Base-by-base conservation (phyloP, 1,140 invertebrate species). In the Anastrepha obliqua region DNA sequence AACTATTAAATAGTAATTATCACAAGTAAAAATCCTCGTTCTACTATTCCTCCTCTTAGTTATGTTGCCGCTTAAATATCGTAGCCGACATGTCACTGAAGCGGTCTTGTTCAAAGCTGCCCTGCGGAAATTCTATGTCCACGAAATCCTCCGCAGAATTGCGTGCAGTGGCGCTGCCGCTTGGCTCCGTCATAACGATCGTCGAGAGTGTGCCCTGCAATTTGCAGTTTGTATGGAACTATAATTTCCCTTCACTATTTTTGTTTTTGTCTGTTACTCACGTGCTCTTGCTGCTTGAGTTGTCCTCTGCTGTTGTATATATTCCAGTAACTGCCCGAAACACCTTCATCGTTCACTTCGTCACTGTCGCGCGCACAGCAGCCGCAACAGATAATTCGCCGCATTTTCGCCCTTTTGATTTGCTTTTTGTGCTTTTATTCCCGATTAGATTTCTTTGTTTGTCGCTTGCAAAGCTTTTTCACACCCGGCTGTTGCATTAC, bases 1-100 rank as follows among this genome's bases (percentile, higher is more conserved):
- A 67, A 29, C 39, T 20, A 13, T 55, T 58, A 1, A n/a, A 15
- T 13, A 39, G 4, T 74, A 44, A 74, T 9, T 74, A 74, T 42
- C 29, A 74, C 42, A 42, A 42, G 4, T 9, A 74, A 7, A 9
- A 74, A 2, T 9, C 42, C 67, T 5, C 42, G 39, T 15, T 13
- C 42, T 11, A 55, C 51, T 8, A 55, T 11, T 55, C 11, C 11
- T 55, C 6, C 11, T 3, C 15, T 74, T 11, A 86, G 7, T 5
- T 47, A 15, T 60, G 44, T 8, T 44, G 15, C 20, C 55, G 85
- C 70, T 88, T 88, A 60, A 74, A 65, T 60, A 88, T 88, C 8
- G 65, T 74, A n/a, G 44, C 87, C 20, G 87, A 86, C 85, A 86
- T 88, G 70, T 88, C 87, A 4, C 29, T 29, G 59, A 86, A 88